Base-by-base conservation (phyloP, 2,888 invertebrate species). In the Dynastes tityus region DNA sequence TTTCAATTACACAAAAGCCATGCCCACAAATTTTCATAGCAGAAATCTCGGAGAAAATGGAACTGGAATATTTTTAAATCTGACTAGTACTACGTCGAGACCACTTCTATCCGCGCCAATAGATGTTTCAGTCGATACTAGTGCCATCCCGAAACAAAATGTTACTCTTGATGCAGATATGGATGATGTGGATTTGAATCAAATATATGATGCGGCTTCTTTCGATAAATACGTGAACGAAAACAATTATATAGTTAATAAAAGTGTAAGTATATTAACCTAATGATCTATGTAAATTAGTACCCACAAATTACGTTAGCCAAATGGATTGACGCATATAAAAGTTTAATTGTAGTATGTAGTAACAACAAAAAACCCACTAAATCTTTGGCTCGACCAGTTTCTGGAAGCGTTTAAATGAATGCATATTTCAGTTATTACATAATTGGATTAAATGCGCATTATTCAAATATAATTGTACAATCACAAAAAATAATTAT, bases 1-100 rank as follows among this genome's bases (percentile, higher is more conserved):
- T 13, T 4, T 45, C 22, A 74, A 74, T 29, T 74, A 74, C 16
- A 74, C 73, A 2, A 74, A 45, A 16, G 45, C 61, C n/a, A 74
- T 74, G 45, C 73, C 73, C 16, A 73, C 58, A n/a, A 73, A 73
- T 45, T 73, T 58, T 61, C 61, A 61, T 22, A 27, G 76, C 9
- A 85, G 84, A 74, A 86, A 86, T 80, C 84, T 91, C 63, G 91
- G 91, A 2, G 88, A 86, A 58, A 90, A 91, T 83, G 91, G 91
- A 1, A 86, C 90, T 2, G 91, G 91, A 9, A 89, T 89, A 58
- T 74, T 53, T 45, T 45, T 40, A 27, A 74, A 74, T 63, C 45
- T 61, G 22, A 61, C 73, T 2, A 68, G 27, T 27, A 58, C 40
- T 37, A 61, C 73, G 2, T n/a, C 49, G 13, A 2, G 22, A n/a